Base-by-base conservation (phyloP, 1,140 invertebrate species). In the Zaprionus lachaisei region DNA sequence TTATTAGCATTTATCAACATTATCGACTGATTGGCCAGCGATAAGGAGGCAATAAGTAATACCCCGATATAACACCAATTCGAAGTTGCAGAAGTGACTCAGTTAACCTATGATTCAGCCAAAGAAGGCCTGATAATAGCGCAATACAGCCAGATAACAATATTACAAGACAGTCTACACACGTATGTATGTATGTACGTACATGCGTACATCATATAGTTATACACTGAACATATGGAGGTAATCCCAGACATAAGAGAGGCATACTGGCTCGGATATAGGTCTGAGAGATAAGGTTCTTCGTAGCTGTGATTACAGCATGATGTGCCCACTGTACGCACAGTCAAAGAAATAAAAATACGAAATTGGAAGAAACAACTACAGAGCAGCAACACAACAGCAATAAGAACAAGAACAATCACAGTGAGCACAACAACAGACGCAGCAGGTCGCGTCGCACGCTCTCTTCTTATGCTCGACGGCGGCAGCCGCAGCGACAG, bases 391-490 rank as follows among this genome's bases (percentile, higher is more conserved):
- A 31, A 0, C 14, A n/a, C 14, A 24, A 5, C 15, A 26, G n/a
- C n/a, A 28, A 38, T 22, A 51, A 49, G 60, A 20, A 71, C n/a
- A 55, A 11, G 5, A 69, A 49, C 20, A 51, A 37, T 11, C 24
- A n/a, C 57, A 61, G 12, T n/a, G 2, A 28, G 5, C 24, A 47
- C 44, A 69, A 15, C 31, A 20, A 41, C 15, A 72, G 20, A 57
- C 26, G 28, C 55, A 28, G 22, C 49, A 62, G 24, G 37, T 62
- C 15, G 47, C 22, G n/a, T 73, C 47, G 47, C 49, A 20, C 62
- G 31, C 77, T 76, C 63, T 79, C 49, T 67, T 58, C 34, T 72
- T 77, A 67, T 77, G 77, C 72, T 79, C 38, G 49, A 12, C 15
- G 22, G 49, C 24, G 62, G 57, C 28, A 1, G 31, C 15, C 17